These are phyloP conservation scores for Cerastoderma edule DNA, from an alignment of 2,888 invertebrate species.

Conservation along the genomic window DNA sequence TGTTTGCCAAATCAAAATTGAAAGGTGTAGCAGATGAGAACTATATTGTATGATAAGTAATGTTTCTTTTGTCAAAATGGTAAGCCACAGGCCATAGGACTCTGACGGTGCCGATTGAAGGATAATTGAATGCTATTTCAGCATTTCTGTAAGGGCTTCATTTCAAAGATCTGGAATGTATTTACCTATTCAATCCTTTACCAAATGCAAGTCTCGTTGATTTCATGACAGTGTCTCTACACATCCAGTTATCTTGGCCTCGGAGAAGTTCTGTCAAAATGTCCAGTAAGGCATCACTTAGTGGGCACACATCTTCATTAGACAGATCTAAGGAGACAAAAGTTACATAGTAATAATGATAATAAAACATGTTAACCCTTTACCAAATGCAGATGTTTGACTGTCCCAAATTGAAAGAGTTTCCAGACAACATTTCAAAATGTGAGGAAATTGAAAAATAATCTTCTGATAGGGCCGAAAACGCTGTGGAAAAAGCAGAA, in stretches of 20 bases:
- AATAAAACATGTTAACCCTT: neutral
- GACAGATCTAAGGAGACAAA: neutral
- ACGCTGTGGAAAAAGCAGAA: neutral
- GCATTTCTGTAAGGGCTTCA: no score
- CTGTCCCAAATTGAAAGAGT: neutral
- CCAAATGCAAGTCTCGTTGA: slow-evolving; percentile 67
- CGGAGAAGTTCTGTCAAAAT: slow-evolving; percentile 71
- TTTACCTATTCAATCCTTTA: slow-evolving; percentile 73
- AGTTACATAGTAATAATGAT: neutral
- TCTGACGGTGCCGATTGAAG: no score
- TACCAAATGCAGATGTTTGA: neutral
- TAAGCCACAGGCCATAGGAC: no score
- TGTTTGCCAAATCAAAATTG: no score
- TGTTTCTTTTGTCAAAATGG: no score
- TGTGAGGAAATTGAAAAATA: no score
- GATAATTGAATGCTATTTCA: no score
- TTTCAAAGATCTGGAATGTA: no score
- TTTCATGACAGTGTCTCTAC: slow-evolving; percentile 69
- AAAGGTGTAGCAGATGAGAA: no score
- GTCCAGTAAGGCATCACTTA: slow-evolving; percentile 63
- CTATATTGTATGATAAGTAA: no score
- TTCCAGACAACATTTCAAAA: no score
- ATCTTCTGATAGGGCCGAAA: neutral
- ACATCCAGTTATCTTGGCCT: slow-evolving; percentile 72
- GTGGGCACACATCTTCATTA: slow-evolving; percentile 18